Percentiles rank a stretch among this genome's conserved stretches.
Conservation (phyloP, 1,140 invertebrate species). For the Archivesica marissinica region DNA sequence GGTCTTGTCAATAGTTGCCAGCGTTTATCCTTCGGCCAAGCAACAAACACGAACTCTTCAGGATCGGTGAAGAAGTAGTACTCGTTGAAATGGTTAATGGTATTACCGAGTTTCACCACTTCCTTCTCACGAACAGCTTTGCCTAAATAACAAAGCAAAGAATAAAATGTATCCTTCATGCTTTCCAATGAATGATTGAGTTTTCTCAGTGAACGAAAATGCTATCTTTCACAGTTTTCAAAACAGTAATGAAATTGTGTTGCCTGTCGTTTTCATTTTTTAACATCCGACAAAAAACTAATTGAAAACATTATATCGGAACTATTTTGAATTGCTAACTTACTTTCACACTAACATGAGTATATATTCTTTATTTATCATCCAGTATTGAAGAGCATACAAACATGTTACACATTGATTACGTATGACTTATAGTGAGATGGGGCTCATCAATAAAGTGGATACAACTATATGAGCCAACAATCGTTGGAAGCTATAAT, state of each 20-base stretch:
- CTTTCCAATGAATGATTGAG: no score
- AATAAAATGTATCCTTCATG: not conserved
- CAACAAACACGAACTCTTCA: conserved; percentile 70
- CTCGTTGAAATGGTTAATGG: conserved; percentile 65
- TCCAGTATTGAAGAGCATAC: no score
- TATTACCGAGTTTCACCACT: conserved; percentile 17
- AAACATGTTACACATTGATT: no score
- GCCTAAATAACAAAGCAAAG: conserved; percentile 28
- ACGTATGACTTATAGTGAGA: no score
- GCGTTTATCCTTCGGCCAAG: conserved; percentile 63
- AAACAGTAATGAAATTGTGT: not conserved
- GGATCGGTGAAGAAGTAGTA: conserved; percentile 78
- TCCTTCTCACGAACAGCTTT: conserved; percentile 60
- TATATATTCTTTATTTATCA: no score
- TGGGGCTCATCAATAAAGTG: no score
- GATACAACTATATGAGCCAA: no score
- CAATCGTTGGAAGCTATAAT: no score
- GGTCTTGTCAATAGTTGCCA: conserved; percentile 74
- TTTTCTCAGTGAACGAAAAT: not conserved
- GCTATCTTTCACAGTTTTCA: not conserved
- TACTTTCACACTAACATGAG: no score
- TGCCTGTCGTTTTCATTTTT: not conserved
- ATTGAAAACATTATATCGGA: not conserved
- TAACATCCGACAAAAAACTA: not conserved
- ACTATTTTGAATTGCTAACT: not conserved